Evolutionary conservation across 2,113 vertebrate species (phyloP).

Genomic region (Eurystomus gularis): DNA sequence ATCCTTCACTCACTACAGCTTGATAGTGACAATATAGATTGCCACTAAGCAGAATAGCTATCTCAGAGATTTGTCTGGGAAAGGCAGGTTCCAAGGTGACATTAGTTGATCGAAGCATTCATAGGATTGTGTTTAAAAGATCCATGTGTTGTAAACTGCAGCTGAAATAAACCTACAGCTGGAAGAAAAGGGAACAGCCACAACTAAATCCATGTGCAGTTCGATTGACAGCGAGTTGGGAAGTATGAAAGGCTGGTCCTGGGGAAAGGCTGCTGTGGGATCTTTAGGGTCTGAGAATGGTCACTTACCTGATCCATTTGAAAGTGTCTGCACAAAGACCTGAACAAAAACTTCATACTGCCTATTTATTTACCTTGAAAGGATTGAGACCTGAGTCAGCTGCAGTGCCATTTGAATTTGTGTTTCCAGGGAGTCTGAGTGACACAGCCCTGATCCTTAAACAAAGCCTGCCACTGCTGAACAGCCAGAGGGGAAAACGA

Average conservation of each 20-base stretch:
- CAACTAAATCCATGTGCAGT: not conserved
- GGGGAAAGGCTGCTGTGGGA: not conserved
- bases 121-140: not conserved
- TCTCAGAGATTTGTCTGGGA: not conserved
- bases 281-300: not conserved
- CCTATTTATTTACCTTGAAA: constrained; percentile 1
- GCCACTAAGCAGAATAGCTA: not conserved
- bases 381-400: not conserved
- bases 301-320: not conserved
- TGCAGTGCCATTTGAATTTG: not conserved
- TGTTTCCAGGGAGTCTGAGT: not conserved
- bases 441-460: not conserved
- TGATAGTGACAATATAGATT: not conserved
- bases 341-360: not conserved
- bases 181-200: not conserved
- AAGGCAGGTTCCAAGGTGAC: not conserved
- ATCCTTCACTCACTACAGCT: not conserved
- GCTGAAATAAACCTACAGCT: not conserved
- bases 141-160: not conserved
- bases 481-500: not conserved
- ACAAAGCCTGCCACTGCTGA: not conserved
- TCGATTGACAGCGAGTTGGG: not conserved
- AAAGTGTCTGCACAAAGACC: not conserved
- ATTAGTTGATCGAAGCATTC: not conserved
- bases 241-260: not conserved